Evolutionary conservation across 2,797 vertebrate species (phyloP).

Genomic region (Chromobotia macracanthus): DNA sequence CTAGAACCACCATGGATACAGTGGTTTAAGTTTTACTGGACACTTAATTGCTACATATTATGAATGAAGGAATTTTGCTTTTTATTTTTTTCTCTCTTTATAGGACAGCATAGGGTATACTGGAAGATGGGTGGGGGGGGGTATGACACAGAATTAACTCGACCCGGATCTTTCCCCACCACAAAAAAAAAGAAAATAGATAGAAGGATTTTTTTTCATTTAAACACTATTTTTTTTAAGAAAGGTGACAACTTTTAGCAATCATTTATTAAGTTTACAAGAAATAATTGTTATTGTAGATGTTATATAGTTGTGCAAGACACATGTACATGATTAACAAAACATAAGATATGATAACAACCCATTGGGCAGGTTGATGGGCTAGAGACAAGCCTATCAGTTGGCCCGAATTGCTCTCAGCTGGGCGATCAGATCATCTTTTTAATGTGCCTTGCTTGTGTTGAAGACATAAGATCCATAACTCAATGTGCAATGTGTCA

Average conservation of each 20-base stretch:
- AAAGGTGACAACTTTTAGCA: background rate
- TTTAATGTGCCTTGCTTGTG: background rate
- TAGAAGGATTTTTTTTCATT: too few species aligned
- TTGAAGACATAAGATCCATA: background rate
- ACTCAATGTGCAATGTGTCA: background rate
- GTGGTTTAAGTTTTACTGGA: slow-evolving; percentile 37
- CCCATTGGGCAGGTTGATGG: too few species aligned
- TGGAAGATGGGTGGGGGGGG: background rate
- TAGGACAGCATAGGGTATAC: background rate
- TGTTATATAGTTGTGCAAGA: too few species aligned
- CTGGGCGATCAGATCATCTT: too few species aligned
- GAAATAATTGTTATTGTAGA: slow-evolving; percentile 8
- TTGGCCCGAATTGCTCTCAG: too few species aligned
- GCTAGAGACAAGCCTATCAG: too few species aligned
- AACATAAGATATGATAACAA: too few species aligned
- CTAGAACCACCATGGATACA: slow-evolving; percentile 20
- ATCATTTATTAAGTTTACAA: too few species aligned
- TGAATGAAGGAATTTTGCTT: background rate
- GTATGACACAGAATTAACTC: background rate
- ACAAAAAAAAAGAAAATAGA: background rate
- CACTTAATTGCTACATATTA: slow-evolving; percentile 2
- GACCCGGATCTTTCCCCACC: background rate
- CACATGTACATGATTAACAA: too few species aligned
- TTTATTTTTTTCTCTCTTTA: background rate
- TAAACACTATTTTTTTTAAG: too few species aligned